Percentiles rank a stretch among this genome's conserved stretches.
These are phyloP conservation scores for Watsonalla binaria DNA, from an alignment of 2,888 invertebrate species.

Conservation along the genomic window DNA sequence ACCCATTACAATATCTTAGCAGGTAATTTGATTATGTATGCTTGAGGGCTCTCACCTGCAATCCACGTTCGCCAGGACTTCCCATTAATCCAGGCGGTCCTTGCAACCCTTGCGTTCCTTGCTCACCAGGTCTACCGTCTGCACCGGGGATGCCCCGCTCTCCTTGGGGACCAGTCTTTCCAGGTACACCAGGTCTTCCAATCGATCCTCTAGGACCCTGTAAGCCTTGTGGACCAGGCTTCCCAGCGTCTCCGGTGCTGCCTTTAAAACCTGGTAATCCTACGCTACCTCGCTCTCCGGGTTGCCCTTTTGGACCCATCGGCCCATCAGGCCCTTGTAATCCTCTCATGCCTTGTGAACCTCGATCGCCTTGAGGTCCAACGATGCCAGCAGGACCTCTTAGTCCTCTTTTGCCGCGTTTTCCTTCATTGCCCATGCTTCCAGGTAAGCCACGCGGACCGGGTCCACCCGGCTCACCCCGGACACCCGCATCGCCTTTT, in stretches of 20 bases:
- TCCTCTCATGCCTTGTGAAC: slow-evolving; percentile 81
- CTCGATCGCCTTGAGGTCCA: slow-evolving; percentile 87
- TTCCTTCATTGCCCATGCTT: slow-evolving; percentile 85
- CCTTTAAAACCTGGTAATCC: slow-evolving; percentile 79
- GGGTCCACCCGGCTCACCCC: slow-evolving; percentile 85
- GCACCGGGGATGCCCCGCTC: slow-evolving; percentile 88
- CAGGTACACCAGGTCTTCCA: slow-evolving; percentile 84
- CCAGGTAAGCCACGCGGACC: slow-evolving; percentile 89
- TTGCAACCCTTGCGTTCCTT: slow-evolving; percentile 87
- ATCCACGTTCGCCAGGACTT: slow-evolving; percentile 86
- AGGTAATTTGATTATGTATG: too few relatives aligned
- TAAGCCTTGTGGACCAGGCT: slow-evolving; percentile 83
- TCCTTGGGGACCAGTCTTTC: slow-evolving; percentile 84
- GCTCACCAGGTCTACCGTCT: slow-evolving; percentile 91
- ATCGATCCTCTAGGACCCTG: slow-evolving; percentile 81
- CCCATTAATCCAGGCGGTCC: slow-evolving; percentile 89
- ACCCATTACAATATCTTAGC: too few relatives aligned
- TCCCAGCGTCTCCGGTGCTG: slow-evolving; percentile 79
- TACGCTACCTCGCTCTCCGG: slow-evolving; percentile 83
- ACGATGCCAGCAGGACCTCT: slow-evolving; percentile 85
- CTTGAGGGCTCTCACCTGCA: slow-evolving; percentile 71
- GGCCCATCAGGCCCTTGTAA: slow-evolving; percentile 88
- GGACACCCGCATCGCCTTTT: slow-evolving; percentile 87
- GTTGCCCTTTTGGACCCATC: slow-evolving; percentile 85
- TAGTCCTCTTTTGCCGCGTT: slow-evolving; percentile 88